These are phyloP conservation scores for Mythimna pallens DNA, from an alignment of 2,888 invertebrate species.

Conservation along the genomic window DNA sequence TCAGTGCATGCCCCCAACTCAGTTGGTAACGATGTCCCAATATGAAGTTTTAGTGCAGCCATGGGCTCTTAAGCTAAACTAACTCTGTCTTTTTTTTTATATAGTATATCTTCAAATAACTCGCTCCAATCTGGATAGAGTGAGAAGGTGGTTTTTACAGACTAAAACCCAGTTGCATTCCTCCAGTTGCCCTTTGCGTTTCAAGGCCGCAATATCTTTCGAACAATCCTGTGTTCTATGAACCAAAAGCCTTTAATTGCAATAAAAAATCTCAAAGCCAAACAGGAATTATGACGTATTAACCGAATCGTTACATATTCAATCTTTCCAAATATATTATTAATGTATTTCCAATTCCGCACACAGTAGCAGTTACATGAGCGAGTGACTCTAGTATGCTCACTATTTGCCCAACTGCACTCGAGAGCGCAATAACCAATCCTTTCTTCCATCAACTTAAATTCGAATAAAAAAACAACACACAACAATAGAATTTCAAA, in stretches of 20 bases:
- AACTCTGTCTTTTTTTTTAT: no score
- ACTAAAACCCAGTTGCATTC: no score
- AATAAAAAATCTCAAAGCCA: not conserved
- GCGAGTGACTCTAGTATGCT: constrained; percentile 28
- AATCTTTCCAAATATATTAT: not conserved
- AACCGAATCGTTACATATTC: not conserved
- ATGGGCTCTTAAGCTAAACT: no score
- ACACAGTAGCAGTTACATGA: constrained; percentile 41
- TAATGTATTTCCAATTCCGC: constrained; percentile 9
- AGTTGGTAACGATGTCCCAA: no score
- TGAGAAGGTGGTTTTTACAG: no score
- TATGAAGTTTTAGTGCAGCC: no score
- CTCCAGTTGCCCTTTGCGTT: no score
- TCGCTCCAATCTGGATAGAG: no score
- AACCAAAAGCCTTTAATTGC: not conserved
- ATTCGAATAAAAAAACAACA: constrained; percentile 65
- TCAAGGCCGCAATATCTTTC: no score
- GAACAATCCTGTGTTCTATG: not conserved
- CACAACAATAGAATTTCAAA: constrained; percentile 62
- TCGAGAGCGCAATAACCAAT: constrained; percentile 40
- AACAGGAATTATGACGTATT: not conserved
- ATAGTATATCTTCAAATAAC: no score
- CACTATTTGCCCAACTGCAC: constrained; percentile 46
- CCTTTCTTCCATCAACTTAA: constrained; percentile 61
- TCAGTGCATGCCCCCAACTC: no score